Evolutionary conservation across 2,888 invertebrate genomes (phyloP), one percentile per base, ranked within the genome.

Genomic region (Melolontha melolontha): DNA sequence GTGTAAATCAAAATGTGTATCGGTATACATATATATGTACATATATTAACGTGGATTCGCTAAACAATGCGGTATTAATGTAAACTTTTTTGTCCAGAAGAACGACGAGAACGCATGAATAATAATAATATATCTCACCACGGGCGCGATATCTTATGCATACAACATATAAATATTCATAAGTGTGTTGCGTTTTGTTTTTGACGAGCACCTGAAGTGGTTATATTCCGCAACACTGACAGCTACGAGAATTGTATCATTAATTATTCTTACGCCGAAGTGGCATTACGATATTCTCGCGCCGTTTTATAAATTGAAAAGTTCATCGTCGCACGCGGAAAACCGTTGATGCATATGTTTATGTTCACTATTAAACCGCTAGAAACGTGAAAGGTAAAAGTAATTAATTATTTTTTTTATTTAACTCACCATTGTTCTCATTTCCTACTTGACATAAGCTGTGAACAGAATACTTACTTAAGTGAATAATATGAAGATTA

Each of bases 121-220:
- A 81, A 81, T 79, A 81, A 81, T 78, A 78, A 79, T 79, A 77
- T 74, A 75, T 76, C 75, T 78, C 79, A 80, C 80, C 78, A 77
- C 79, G 75, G 79, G 80, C 80, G 79, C 78, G 79, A 79, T 79
- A 76, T 77, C 78, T 77, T 78, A 78, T 78, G 78, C 79, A 79
- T 77, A 77, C 75, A 64, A 67, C 70, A 70, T 79, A 81, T 81
- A 81, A 80, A 81, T 81, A 81, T 81, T 80, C 81, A 81, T 81
- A 77, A 80, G 78, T 71, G 70, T 39, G 49, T 70, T 71, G 69
- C 66, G 68, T 68, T 68, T 74, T 75, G 72, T 74, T 78, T 78
- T 78, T 79, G 79, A 79, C 77, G 79, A 79, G 80, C 79, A 80
- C 79, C 79, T 78, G 77, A 76, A 80, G 79, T 79, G 79, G 78